A percentile compares a stretch with the other conserved stretches of the same genome.
Conservation (phyloP, 2,797 vertebrate genomes). For the Molossus alvarezi region DNA sequence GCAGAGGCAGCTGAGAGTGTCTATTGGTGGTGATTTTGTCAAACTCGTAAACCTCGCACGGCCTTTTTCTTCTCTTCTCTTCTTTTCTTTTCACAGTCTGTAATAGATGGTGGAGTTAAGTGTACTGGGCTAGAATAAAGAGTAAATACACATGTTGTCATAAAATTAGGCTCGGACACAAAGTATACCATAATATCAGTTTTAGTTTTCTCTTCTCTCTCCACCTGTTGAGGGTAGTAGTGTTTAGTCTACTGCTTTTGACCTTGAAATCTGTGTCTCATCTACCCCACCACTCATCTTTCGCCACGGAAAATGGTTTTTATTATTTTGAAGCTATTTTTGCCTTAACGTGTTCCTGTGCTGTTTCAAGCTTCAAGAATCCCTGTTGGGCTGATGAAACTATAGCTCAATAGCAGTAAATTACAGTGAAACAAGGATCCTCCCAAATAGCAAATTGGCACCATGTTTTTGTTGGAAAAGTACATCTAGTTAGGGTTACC, state of each 20-base stretch:
- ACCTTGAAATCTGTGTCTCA: background rate
- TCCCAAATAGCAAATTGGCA: background rate
- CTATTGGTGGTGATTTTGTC: background rate
- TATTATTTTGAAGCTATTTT: constrained; percentile 19
- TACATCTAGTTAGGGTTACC: background rate
- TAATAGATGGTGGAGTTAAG: background rate
- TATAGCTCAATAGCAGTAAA: background rate
- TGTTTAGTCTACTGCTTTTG: background rate
- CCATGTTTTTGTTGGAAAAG: background rate
- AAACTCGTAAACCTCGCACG: background rate
- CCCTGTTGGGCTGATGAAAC: background rate
- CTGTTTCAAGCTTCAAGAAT: background rate
- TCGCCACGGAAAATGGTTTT: background rate
- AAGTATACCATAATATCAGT: background rate
- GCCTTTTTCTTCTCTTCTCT: background rate
- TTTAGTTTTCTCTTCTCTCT: background rate
- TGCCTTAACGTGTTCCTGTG: background rate
- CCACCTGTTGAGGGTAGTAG: background rate
- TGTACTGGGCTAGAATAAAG: background rate
- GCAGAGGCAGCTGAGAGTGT: background rate
- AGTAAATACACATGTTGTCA: background rate
- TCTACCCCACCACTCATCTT: background rate
- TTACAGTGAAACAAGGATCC: background rate
- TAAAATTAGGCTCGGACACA: background rate
- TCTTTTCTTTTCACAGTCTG: background rate